Base-by-base conservation (phyloP, 2,113 vertebrate species). In the Athene cunicularia region DNA sequence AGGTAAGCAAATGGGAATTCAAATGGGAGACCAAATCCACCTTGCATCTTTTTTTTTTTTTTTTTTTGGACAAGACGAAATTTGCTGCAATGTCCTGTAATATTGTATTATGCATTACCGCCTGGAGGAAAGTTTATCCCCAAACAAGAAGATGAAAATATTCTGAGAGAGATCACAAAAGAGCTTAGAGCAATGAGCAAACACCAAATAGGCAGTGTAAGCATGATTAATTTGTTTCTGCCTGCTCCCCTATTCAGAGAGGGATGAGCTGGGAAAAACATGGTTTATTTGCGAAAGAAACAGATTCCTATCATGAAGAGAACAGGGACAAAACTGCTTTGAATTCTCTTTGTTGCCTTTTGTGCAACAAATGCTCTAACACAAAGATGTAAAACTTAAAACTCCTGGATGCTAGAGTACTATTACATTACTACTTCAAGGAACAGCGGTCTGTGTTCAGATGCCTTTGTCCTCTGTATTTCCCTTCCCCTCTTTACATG, bases 161-260 rank as follows among this genome's bases (percentile, higher is more conserved):
- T 96, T 94, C 94, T 77, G 50, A 90, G 86, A 91, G 76, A 86
- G 71, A 82, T 86, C 90, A 93, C 93, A 88, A 93, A 95, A 55
- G 63, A 91, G 81, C 84, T 95, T 89, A 89, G 79, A 95, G 77
- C 84, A 95, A 96, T n/a, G 88, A 93, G 87, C 72, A 88, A 92
- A 86, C 80, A 82, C 55, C 83, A 88, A 94, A 93, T 10, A 88
- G 50, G 41, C 86, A 88, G 47, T 1, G 8, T 52, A 82, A 93
- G 86, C 74, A 43, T 39, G 56, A 88, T 95, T 94, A 77, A 86
- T 94, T 93, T 90, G 52, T 83, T 87, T 86, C 72, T 95, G 72
- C 80, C 79, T 6, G 18, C 76, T 97, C 39, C 71, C 43, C 58
- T 49, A 53, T 90, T 91, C 71, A 86, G 72, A 72, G 80, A 66